Conservation (phyloP, 2,888 invertebrate genomes). For the Caenorhabditis doughertyi region DNA sequence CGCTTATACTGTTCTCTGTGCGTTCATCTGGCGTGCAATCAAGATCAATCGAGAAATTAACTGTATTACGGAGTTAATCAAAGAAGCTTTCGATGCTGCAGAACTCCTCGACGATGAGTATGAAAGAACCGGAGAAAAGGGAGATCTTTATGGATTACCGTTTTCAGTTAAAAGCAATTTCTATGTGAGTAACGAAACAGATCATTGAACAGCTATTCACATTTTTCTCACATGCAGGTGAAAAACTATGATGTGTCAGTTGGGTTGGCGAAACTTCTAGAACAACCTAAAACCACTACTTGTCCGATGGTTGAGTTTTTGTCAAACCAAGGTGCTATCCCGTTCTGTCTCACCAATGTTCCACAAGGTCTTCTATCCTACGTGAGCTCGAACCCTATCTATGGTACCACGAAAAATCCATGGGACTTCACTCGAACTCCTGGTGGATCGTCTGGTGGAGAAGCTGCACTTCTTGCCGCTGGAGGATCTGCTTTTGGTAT, state of each 20-base stretch:
- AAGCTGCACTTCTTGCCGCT: conserved; percentile 84
- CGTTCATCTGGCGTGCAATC: conserved; percentile 77
- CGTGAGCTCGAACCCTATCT: conserved; percentile 83
- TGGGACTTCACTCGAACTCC: conserved; percentile 81
- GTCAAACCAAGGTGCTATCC: conserved; percentile 83
- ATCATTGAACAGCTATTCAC: background rate
- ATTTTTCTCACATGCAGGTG: conserved; percentile 65
- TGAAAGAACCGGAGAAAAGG: conserved; percentile 69
- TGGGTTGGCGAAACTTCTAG: conserved; percentile 82
- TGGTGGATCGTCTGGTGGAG: conserved; percentile 85
- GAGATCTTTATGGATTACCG: conserved; percentile 80
- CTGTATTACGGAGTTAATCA: conserved; percentile 78
- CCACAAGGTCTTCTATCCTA: conserved; percentile 75
- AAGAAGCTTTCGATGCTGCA: conserved; percentile 75
- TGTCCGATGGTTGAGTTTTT: conserved; percentile 68
- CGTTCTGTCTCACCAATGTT: conserved; percentile 84
- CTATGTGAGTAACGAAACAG: conserved; percentile 57
- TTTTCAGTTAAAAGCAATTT: conserved; percentile 82
- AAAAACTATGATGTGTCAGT: conserved; percentile 82
- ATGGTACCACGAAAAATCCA: conserved; percentile 84
- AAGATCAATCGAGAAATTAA: conserved; percentile 77
- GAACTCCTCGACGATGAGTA: conserved; percentile 67
- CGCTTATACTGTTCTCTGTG: conserved; percentile 75
- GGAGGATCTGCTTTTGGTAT: conserved; percentile 84
- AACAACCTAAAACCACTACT: conserved; percentile 46